Evolutionary conservation across 2,113 vertebrate genomes (phyloP), one percentile per base, ranked within the genome.

Genomic region (Anthoscopus minutus): DNA sequence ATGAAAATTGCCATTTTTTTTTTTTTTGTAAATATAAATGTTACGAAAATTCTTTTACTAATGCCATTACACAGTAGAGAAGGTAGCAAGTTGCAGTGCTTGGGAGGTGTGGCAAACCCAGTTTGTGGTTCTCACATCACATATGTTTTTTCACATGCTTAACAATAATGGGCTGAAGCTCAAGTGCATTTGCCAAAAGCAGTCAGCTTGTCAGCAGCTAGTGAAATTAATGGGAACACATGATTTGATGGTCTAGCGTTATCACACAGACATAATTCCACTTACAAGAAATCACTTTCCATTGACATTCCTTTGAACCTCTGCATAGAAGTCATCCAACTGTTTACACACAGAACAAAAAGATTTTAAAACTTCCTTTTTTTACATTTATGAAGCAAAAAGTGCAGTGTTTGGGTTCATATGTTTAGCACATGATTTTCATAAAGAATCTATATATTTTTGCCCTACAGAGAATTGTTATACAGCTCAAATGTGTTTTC

Each of bases 61-160:
- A 98, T 98, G 98, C 98, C 95, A 98, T 98, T 98, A 98, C 97
- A 99, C 98, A 97, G 99, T 99, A 99, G 99, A 98, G 98, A 99
- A 99, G 98, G 98, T 98, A 99, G 98, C 98, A 98, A 97, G 94
- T 91, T 95, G 97, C 95, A 87, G 95, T 93, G 94, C 96, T 98
- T 96, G 96, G 88, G 94, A 97, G 96, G 97, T 92, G 93, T 96
- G 96, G 94, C 90, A 96, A 82, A 92, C 62, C 95, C 94, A 89
- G 14, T 95, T 95, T 81, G 95, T 96, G 93, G 96, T 96, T 94
- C 96, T 97, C 93, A 53, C 93, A 89, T 93, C 93, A 92, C 94
- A 35, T 62, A 86, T 23, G 50, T 95, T 92, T 91, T 57, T 77
- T 93, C 95, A 96, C 95, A 33, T 78, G 91, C 94, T 83, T 90